These are phyloP conservation scores for Scaptomyza parva DNA, from an alignment of 2,888 invertebrate species.

Conservation along the genomic window DNA sequence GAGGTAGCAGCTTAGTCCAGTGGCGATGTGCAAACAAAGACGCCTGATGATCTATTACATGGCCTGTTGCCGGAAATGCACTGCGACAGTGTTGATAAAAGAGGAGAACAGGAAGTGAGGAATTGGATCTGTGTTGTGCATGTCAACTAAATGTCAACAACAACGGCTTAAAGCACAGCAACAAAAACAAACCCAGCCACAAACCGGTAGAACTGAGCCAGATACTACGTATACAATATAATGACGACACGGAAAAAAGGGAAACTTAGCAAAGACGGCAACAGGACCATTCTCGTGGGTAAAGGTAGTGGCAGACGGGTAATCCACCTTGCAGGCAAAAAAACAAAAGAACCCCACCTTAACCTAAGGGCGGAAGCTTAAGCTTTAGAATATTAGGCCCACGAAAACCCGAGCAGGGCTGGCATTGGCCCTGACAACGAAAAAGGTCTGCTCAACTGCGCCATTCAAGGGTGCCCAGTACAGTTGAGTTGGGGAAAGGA, in stretches of 20 bases:
- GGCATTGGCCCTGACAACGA: constrained; percentile 65
- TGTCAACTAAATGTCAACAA: constrained; percentile 78
- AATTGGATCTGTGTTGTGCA: constrained; percentile 25
- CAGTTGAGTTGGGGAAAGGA: background rate
- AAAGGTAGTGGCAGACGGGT: constrained; percentile 23
- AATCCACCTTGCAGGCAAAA: constrained; percentile 44
- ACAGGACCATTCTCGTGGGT: constrained; percentile 3
- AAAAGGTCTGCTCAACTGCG: constrained; percentile 24
- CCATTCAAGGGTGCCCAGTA: constrained; percentile 47
- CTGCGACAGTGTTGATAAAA: constrained; percentile 1
- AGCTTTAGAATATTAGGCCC: constrained; percentile 41
- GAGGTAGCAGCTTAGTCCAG: constrained; percentile 38
- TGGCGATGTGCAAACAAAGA: constrained; percentile 73
- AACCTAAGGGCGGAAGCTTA: constrained; percentile 26
- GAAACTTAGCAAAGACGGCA: constrained; percentile 37
- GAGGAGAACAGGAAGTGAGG: background rate
- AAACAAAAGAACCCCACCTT: constrained; percentile 36
- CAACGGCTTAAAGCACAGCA: constrained; percentile 46
- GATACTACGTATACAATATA: constrained; percentile 20
- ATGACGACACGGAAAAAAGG: constrained; percentile 24
- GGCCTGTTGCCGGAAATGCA: constrained; percentile 66
- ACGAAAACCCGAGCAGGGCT: constrained; percentile 26
- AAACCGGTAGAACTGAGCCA: constrained; percentile 17
- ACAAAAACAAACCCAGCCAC: constrained; percentile 12
- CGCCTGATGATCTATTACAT: constrained; percentile 74